Evolutionary conservation across 2,797 vertebrate species (phyloP).

Genomic region (Diplodus sargus): DNA sequence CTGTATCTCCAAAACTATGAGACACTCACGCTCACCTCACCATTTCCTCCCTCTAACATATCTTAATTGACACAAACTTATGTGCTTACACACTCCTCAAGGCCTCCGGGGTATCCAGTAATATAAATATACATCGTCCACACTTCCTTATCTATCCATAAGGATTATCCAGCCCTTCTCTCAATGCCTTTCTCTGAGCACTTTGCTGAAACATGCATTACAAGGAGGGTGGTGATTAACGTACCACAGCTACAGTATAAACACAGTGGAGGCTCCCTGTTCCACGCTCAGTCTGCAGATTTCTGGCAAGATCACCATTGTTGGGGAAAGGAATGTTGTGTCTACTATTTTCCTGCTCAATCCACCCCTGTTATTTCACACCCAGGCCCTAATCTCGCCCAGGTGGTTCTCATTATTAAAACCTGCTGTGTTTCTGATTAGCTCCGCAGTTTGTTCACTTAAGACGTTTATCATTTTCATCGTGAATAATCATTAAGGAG

Average conservation of each 20-base stretch:
- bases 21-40: slow-evolving; percentile 17
- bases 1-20: not conserved
- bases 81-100: slow-evolving; percentile 30
- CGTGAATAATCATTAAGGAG: slow-evolving; percentile 83
- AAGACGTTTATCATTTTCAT: slow-evolving; percentile 85
- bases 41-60: slow-evolving; percentile 6
- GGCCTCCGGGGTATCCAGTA: slow-evolving; percentile 23
- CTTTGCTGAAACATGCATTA: slow-evolving; percentile 83
- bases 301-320: slow-evolving; percentile 87
- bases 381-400: slow-evolving; percentile 85
- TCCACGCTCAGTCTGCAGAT: slow-evolving; percentile 83
- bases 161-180: slow-evolving; percentile 73
- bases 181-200: slow-evolving; percentile 75
- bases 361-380: slow-evolving; percentile 88
- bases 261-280: slow-evolving; percentile 83
- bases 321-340: slow-evolving; percentile 87
- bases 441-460: slow-evolving; percentile 81
- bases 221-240: slow-evolving; percentile 84
- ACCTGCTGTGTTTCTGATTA: slow-evolving; percentile 87
- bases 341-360: slow-evolving; percentile 87
- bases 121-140: slow-evolving; percentile 46
- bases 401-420: slow-evolving; percentile 88
- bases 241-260: slow-evolving; percentile 84
- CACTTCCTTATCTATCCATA: slow-evolving; percentile 69
- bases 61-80: slow-evolving; percentile 54